These are phyloP conservation scores for Bacillus rossius DNA, from an alignment of 1,140 invertebrate genomes.

Conservation along the genomic window DNA sequence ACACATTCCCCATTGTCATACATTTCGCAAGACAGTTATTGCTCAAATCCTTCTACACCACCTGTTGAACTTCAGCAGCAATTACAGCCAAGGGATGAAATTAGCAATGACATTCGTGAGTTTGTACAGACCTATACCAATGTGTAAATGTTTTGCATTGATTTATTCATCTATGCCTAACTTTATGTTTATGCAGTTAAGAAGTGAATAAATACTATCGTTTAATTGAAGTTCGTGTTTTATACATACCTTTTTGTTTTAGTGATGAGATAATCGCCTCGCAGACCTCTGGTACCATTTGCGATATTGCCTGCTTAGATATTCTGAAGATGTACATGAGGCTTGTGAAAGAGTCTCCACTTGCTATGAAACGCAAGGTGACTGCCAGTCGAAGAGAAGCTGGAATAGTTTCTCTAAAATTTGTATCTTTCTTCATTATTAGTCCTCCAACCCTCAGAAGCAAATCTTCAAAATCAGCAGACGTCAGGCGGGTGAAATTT, in stretches of 20 bases:
- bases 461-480: not conserved
- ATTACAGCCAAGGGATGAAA: no score
- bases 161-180: no score
- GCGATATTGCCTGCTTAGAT: not conserved
- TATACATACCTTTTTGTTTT: not conserved
- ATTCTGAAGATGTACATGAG: slow-evolving; percentile 16
- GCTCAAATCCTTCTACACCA: no score
- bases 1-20: no score
- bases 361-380: slow-evolving; percentile 31
- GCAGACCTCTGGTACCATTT: slow-evolving; percentile 5
- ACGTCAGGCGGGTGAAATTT: no score
- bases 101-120: no score
- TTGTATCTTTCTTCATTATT: slow-evolving; percentile 30
- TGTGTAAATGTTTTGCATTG: no score
- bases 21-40: no score
- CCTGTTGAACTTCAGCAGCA: no score
- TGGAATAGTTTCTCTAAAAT: slow-evolving; percentile 28
- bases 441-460: slow-evolving; percentile 17
- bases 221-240: not conserved
- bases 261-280: not conserved
- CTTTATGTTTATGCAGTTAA: no score
- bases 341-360: slow-evolving; percentile 29
- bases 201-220: no score
- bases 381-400: slow-evolving; percentile 24
- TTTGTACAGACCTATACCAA: no score